Evolutionary conservation across 2,113 vertebrate genomes (phyloP), one percentile per base, ranked within the genome.

Genomic region (Phaethon lepturus): DNA sequence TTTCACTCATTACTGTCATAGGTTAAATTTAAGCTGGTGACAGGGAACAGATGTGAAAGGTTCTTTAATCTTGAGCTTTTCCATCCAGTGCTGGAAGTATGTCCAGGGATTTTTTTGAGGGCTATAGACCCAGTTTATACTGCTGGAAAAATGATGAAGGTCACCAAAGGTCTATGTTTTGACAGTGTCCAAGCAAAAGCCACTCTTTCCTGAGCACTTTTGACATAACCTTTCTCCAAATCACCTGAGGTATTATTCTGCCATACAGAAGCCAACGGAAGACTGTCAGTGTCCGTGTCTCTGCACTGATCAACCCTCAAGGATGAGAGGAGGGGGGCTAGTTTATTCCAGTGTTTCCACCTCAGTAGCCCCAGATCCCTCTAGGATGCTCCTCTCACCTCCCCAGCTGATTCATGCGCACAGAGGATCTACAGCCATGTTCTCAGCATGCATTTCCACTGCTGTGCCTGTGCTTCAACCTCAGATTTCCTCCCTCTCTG

Each of bases 41-140:
- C 81, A 78, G 64, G 84, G 73, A 94, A 82, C 81, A 94, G 73
- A 92, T 71, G 77, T 85, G 60, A 95, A 72, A 76, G 28, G 23
- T 60, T 81, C 69, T 95, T 94, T 93, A 90, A 93, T 82, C 62
- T 53, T 56, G 25, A 72, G 40, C 49, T 90, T 93, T 95, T 85
- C 69, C 69, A 74, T 62, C 17, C 52, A 78, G 52, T 23, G 24
- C 62, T 93, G 44, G 25, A 94, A 82, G 60, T 40, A 85, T 90
- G 93, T 95, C 60, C n/a, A 62, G 40, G 29, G 50, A n/a, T 66
- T 73, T 86, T 86, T 82, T 55, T 71, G 31, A 86, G 23, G 23
- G 9, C 38, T 56, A 38, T 7, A 90, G 22, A 73, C 18, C 3
- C 55, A 66, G 29, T 17, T 90, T 73, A 73, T 56, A 33, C 33